These are phyloP conservation scores for Tokudaia muenninki DNA, from an alignment of 2,797 vertebrate species.

Conservation along the genomic window DNA sequence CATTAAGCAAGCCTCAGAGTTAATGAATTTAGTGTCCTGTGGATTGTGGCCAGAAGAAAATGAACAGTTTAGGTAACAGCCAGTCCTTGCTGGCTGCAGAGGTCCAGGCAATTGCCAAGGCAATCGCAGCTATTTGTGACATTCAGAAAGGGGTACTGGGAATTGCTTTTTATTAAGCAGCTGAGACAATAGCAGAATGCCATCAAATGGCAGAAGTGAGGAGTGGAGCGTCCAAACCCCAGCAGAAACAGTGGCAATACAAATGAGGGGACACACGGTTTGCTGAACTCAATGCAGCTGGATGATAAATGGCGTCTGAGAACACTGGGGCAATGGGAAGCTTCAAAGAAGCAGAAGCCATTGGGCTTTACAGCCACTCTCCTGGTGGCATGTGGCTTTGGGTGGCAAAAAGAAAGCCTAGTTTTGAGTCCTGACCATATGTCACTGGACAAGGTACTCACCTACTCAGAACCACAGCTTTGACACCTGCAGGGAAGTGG, in stretches of 20 bases:
- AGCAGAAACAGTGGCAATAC: constrained; percentile 12
- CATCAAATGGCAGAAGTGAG: constrained; percentile 32
- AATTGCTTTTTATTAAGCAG: constrained; percentile 71
- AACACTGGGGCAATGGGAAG: background rate
- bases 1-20: constrained; percentile 52
- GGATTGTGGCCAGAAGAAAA: constrained; percentile 75
- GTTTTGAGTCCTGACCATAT: constrained; percentile 19
- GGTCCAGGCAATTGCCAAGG: constrained; percentile 72
- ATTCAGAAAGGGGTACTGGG: constrained; percentile 50
- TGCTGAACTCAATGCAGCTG: background rate
- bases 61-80: constrained; percentile 68
- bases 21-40: constrained; percentile 77
- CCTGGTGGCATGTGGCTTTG: background rate
- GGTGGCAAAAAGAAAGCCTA: constrained; percentile 36
- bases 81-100: constrained; percentile 65
- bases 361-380: background rate
- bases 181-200: constrained; percentile 64
- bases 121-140: constrained; percentile 63
- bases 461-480: constrained; percentile 26
- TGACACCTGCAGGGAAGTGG: background rate
- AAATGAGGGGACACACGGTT: background rate
- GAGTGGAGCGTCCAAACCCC: background rate
- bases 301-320: constrained; percentile 46
- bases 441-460: constrained; percentile 32
- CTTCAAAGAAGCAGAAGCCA: background rate